Base-by-base conservation (phyloP, 2,888 invertebrate species). In the Pyrocoelia pectoralis region DNA sequence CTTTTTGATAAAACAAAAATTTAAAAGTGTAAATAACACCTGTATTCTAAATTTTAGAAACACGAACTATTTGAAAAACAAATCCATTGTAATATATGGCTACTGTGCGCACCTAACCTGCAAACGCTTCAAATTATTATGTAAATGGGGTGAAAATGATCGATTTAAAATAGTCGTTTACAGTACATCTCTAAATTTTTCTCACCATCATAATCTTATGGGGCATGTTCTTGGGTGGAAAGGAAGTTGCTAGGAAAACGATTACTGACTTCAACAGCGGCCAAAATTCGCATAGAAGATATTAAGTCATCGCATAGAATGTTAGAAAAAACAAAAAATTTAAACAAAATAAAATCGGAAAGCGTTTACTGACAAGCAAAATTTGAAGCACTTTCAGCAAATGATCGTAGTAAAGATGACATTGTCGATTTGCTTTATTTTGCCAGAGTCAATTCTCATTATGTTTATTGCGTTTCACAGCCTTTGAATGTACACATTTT, bases 291-390 rank as follows among this genome's bases (percentile, higher is more conserved):
- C 8, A 8, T 6, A 33, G 33, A 33, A 33, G 46, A 46, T 46
- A 18, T 46, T 46, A 46, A 46, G n/a, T 46, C 17, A 10, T 17
- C 17, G n/a, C n/a, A 17, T 9, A 46, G 3, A 3, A 4, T 17
- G 9, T 15, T 18, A 18, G 4, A 2, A 8, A 24, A 24, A 24
- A 29, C 24, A 13, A 29, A 14, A 24, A 50, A 24, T 12, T 9
- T 50, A 50, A 12, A 28, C 9, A 50, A 28, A 9, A 50, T 50
- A 13, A 50, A 50, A 50, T 50, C 50, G 4, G 28, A 13, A 10
- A 14, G 14, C 6, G 50, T 50, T n/a, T 50, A 50, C 12, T 6
- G 28, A 12, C 15, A 50, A 24, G 18, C 12, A 9, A 50, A 50
- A 18, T 19, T 2, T 18, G 50, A 50, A 24, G 6, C n/a, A 1